Evolutionary conservation across 2,888 invertebrate species (phyloP).

Genomic region (Mamestra brassicae): DNA sequence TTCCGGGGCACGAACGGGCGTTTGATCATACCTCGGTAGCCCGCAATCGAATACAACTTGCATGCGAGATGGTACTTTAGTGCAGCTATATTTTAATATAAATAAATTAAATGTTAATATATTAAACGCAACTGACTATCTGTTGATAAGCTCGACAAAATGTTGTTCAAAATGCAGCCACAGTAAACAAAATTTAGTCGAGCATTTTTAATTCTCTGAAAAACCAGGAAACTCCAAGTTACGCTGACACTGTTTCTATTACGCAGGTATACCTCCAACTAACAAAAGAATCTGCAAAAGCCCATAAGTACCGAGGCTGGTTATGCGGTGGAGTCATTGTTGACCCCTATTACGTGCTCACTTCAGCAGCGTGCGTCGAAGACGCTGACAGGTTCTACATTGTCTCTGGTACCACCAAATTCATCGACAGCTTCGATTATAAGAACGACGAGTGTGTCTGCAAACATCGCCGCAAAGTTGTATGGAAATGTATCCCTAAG

Average conservation of each 20-base stretch:
- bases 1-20: no score
- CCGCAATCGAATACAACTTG: no score
- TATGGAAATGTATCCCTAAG: constrained; percentile 89
- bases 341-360: constrained; percentile 81
- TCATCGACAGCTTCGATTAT: constrained; percentile 85
- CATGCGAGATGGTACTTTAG: no score
- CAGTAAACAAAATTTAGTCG: background rate
- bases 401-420: constrained; percentile 85
- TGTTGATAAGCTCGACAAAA: no score
- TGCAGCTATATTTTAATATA: no score
- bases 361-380: constrained; percentile 88
- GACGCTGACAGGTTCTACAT: constrained; percentile 88
- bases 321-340: constrained; percentile 87
- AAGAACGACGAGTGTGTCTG: constrained; percentile 84
- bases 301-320: constrained; percentile 87
- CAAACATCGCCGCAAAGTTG: constrained; percentile 83
- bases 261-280: constrained; percentile 85
- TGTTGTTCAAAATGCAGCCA: no score
- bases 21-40: background rate
- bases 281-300: constrained; percentile 86
- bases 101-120: no score
- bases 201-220: background rate
- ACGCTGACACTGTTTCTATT: background rate
- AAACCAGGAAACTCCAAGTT: background rate
- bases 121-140: no score